Conservation (phyloP, 1,140 invertebrate genomes). For the Caligus rogercresseyi region DNA sequence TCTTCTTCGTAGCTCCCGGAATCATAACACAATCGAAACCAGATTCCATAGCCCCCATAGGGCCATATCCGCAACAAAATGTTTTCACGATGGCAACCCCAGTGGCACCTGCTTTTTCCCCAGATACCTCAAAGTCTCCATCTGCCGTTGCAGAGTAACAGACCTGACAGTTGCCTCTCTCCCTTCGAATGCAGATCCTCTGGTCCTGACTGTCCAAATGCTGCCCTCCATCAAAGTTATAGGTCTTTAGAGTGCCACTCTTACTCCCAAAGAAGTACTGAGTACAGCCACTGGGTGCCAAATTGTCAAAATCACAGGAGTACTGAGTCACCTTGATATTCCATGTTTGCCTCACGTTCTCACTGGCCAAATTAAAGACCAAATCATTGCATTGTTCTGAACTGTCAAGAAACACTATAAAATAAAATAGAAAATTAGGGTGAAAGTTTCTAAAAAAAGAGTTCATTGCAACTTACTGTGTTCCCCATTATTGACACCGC, state of each 20-base stretch:
- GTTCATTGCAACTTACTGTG: conserved; percentile 9
- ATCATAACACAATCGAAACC: not conserved
- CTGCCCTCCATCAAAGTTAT: conserved; percentile 25
- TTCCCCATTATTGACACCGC: conserved; percentile 9
- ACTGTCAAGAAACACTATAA: not conserved
- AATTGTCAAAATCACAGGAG: conserved; percentile 4
- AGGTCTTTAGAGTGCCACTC: conserved; percentile 25
- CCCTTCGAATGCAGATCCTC: conserved; percentile 25
- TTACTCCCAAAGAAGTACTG: conserved; percentile 24
- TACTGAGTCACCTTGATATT: conserved; percentile 10
- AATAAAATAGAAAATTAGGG: not conserved
- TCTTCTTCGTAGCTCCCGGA: not conserved
- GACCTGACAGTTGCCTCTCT: conserved; percentile 22
- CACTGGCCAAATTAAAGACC: not conserved
- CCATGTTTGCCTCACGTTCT: not conserved
- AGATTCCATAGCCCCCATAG: not conserved
- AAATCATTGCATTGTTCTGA: not conserved
- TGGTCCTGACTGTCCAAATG: conserved; percentile 25
- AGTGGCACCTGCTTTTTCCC: not conserved
- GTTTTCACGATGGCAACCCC: not conserved
- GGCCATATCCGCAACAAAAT: not conserved
- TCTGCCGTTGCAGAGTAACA: conserved; percentile 12
- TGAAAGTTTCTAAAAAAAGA: not conserved
- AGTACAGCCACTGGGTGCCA: conserved; percentile 26
- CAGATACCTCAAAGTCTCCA: not conserved